Evolutionary conservation across 2,888 invertebrate species (phyloP), one percentile per base, ranked within the genome.

Genomic region (Chymomyza procnemis): DNA sequence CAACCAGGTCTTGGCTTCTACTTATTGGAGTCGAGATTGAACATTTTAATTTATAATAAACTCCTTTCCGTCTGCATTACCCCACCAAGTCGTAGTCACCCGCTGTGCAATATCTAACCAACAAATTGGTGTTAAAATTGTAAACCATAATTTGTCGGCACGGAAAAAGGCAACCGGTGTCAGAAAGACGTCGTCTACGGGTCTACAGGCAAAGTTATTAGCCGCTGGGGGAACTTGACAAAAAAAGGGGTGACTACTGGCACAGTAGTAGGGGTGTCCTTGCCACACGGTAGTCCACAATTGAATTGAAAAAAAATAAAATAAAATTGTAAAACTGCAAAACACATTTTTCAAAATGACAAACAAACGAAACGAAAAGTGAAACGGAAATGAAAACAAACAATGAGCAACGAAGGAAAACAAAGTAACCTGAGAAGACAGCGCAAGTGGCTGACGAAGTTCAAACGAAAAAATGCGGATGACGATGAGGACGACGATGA

Each of bases 341-440:
- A 74, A 68, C 66, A 77, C 73, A 79, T 80, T 81, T 81, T 77
- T 80, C 62, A 79, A 85, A 72, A 73, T 64, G 73, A 67, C 71
- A 76, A 76, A 75, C 71, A 80, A 59, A 71, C 65, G 48, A 69
- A 74, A 69, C 69, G 80, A 76, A 85, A 85, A 85, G 83, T 76
- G 80, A 83, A 83, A 85, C 75, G 80, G 75, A 82, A 83, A 80
- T 74, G 75, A 83, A 85, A 82, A 85, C 83, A 83, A 83, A 83
- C 83, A 83, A 74, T 73, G 69, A 55, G 58, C 72, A 59, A 74
- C 55, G 19, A 79, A 79, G 73, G 74, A 85, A 85, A 85, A 83
- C 74, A 84, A 75, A 85, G 83, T 85, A 84, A 84, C 83, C 79
- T 76, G 85, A 84, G 83, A 79, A 76, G 73, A 68, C 67, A 52